Conservation (phyloP, 2,797 vertebrate species). For the Helostoma temminkii region DNA sequence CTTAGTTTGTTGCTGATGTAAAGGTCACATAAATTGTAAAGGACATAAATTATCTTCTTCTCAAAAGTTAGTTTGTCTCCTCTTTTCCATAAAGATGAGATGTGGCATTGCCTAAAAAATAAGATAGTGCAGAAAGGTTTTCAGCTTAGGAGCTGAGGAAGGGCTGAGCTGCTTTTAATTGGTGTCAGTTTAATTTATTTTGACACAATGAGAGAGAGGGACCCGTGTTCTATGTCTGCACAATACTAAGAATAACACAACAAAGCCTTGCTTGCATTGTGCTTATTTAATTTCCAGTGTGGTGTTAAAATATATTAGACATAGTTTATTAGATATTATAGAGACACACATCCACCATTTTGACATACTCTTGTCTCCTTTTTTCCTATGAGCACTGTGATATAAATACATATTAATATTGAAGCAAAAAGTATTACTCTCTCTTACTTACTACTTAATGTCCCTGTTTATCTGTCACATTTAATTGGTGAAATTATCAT, state of each 20-base stretch:
- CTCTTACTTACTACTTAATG: not conserved
- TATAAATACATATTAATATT: too few relatives aligned
- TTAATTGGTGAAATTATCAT: constrained; percentile 22
- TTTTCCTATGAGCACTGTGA: not conserved
- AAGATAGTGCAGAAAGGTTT: too few relatives aligned
- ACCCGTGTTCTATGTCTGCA: too few relatives aligned
- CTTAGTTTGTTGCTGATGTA: constrained; percentile 1
- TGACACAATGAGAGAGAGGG: too few relatives aligned
- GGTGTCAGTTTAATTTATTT: too few relatives aligned
- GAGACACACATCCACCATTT: not conserved
- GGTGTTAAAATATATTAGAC: not conserved
- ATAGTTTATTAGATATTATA: too few relatives aligned
- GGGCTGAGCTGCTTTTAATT: not conserved
- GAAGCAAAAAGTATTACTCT: too few relatives aligned
- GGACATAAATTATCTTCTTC: too few relatives aligned
- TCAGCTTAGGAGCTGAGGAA: not conserved
- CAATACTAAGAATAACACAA: too few relatives aligned
- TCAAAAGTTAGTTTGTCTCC: not conserved
- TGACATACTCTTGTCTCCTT: constrained; percentile 1
- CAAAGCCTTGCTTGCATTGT: too few relatives aligned
- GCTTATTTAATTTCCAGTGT: too few relatives aligned
- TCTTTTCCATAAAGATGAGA: not conserved
- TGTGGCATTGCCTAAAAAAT: not conserved
- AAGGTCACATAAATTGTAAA: constrained; percentile 18
- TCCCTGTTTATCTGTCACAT: constrained; percentile 11